Base-by-base conservation (phyloP, 2,888 invertebrate genomes). In the Emesis furor region DNA sequence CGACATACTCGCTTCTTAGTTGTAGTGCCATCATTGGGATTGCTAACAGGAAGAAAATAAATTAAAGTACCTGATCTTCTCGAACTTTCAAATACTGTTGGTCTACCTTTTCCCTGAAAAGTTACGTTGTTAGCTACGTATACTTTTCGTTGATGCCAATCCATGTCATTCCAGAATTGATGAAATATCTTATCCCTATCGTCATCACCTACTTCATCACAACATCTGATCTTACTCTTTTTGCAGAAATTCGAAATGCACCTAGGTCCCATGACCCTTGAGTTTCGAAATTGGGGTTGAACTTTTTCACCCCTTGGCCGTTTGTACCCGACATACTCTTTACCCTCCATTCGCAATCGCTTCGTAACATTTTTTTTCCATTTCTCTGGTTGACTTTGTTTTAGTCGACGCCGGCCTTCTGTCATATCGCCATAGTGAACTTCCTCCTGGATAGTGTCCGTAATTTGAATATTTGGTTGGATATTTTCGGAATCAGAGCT, bases 11-110 rank as follows among this genome's bases (percentile, higher is more conserved):
- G 24, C 24, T 24, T 24, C 24, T 24, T 24, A 24, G 24, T 24
- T 24, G 24, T 24, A 24, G 24, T 24, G 24, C 51, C 72, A 72
- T 72, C 72, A 72, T 72, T 72, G 46, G 72, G 42, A 46, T 17
- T 72, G 72, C 72, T 72, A 17, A 72, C 72, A 72, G 46, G 72
- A 46, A 72, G 72, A 7, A 72, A 72, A 72, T 72, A 72, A 42
- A 42, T 72, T 72, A 46, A 72, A 24, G 72, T 72, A 39, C 46
- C 46, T n/a, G 72, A 72, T 42, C 72, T 46, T 72, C 10, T 72
- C 46, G 72, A 72, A 30, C 72, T 72, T 72, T 46, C 72, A 72
- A 51, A 72, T 72, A 59, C n/a, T 59, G 37, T 35, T 73, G 5
- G 35, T 32, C 37, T 73, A 24, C 59, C 17, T 73, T 65, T 65